phyloP scores from a whole-genome alignment of 2,888 invertebrate genomes.

The Drosophila lutescens region DNA sequence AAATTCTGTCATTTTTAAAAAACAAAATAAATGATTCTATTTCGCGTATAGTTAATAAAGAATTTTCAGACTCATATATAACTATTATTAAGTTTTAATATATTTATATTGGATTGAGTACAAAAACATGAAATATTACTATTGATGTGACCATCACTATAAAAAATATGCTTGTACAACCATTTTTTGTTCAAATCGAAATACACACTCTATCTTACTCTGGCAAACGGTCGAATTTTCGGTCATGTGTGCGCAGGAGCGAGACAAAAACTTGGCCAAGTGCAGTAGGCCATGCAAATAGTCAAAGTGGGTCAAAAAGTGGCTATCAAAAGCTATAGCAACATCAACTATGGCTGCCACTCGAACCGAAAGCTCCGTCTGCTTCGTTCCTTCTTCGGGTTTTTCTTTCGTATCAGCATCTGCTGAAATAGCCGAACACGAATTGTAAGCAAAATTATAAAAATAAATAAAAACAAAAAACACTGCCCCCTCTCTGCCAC shows the following conservation, averaged over 20 bases:
- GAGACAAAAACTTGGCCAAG: conserved; percentile 85
- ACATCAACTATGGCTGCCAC: conserved; percentile 46
- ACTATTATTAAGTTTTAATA: too few species aligned
- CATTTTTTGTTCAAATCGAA: conserved; percentile 23
- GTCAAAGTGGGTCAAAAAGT: conserved; percentile 81
- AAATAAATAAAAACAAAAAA: conserved; percentile 37
- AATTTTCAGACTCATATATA: too few species aligned
- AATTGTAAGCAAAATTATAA: conserved; percentile 53
- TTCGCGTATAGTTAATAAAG: too few species aligned
- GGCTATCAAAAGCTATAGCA: conserved; percentile 53
- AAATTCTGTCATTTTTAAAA: too few species aligned
- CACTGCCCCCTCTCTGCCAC: conserved; percentile 2
- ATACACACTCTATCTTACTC: conserved; percentile 19
- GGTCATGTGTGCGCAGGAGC: conserved; percentile 50
- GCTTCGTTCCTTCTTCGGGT: conserved; percentile 37
- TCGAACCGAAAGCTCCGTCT: conserved; percentile 27
- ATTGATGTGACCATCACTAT: conserved; percentile 8
- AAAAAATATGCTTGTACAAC: conserved; percentile 3
- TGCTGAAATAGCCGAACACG: conserved; percentile 36
- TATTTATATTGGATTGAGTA: too few species aligned
- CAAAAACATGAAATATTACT: not conserved
- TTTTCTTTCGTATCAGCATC: conserved; percentile 27
- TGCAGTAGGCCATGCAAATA: conserved; percentile 85
- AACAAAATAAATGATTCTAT: too few species aligned
- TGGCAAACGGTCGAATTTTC: conserved; percentile 34